Conservation (phyloP, 2,113 vertebrate species). For the Zingel zingel region DNA sequence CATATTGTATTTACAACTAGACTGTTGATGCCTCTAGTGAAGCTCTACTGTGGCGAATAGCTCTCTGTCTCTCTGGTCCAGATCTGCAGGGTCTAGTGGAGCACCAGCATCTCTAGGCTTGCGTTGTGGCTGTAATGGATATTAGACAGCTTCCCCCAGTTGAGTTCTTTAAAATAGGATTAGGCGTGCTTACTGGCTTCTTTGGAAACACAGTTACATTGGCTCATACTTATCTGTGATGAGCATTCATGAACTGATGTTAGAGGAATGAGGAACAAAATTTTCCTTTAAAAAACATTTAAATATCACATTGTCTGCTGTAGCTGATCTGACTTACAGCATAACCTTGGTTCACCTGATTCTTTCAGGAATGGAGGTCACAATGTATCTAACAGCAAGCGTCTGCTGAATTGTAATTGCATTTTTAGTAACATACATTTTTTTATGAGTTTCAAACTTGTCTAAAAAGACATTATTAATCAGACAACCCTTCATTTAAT, state of each 20-base stretch:
- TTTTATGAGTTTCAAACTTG: neutral
- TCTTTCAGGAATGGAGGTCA: slow-evolving; percentile 16
- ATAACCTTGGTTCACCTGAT: slow-evolving; percentile 43
- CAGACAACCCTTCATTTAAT: neutral
- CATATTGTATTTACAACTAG: slow-evolving; percentile 79
- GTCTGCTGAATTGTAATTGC: neutral
- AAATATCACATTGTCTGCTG: slow-evolving; percentile 7
- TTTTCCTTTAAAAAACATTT: slow-evolving; percentile 39
- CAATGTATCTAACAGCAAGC: neutral
- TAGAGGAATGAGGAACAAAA: slow-evolving; percentile 72
- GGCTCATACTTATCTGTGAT: slow-evolving; percentile 81
- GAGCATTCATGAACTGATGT: slow-evolving; percentile 78
- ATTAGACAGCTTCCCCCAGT: slow-evolving; percentile 70
- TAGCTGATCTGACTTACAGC: slow-evolving; percentile 30
- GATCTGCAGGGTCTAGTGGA: slow-evolving; percentile 68
- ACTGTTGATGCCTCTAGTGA: slow-evolving; percentile 79
- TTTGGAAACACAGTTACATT: slow-evolving; percentile 75
- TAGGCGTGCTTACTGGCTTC: slow-evolving; percentile 79
- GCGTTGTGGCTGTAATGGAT: slow-evolving; percentile 73
- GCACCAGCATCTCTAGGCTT: slow-evolving; percentile 69
- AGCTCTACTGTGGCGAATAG: slow-evolving; percentile 62
- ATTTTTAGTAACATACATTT: slow-evolving; percentile 10
- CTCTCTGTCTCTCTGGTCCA: slow-evolving; percentile 63
- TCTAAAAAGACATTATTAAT: neutral
- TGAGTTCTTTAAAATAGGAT: slow-evolving; percentile 84